Evolutionary conservation across 2,888 invertebrate genomes (phyloP).

Genomic region (Orchesella flavescens): DNA sequence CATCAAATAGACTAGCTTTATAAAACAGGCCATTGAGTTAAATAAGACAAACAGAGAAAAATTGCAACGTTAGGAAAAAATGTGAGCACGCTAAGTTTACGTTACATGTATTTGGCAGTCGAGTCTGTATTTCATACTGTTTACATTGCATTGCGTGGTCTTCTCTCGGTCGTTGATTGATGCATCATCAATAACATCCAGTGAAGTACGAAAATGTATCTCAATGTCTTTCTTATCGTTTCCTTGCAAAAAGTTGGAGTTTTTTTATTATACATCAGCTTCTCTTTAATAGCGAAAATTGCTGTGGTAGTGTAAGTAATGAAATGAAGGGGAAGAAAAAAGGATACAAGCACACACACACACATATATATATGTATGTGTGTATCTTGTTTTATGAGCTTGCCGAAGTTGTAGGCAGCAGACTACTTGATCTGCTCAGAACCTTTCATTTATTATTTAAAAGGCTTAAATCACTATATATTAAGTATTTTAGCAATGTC

Average conservation of each 20-base stretch:
- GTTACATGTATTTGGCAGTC: neutral
- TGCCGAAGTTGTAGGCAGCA: no score
- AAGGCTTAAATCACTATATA: no score
- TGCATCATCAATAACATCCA: slow-evolving; percentile 18
- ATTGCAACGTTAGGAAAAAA: neutral
- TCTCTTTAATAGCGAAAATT: no score
- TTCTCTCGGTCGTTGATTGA: slow-evolving; percentile 3
- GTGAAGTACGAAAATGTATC: neutral
- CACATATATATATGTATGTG: no score
- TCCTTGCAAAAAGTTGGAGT: neutral
- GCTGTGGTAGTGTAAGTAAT: no score
- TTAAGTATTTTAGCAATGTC: no score
- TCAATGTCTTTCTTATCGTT: neutral
- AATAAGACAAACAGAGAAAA: neutral
- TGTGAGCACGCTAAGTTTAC: neutral
- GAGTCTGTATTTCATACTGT: neutral
- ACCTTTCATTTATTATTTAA: no score
- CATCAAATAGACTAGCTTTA: neutral
- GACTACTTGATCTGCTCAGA: no score
- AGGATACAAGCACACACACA: no score
- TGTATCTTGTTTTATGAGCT: no score
- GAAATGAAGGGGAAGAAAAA: no score
- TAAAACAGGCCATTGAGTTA: neutral
- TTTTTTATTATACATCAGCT: no score
- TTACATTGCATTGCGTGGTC: neutral